phyloP scores from a whole-genome alignment of 2,888 invertebrate genomes.

The Arge pagana region DNA sequence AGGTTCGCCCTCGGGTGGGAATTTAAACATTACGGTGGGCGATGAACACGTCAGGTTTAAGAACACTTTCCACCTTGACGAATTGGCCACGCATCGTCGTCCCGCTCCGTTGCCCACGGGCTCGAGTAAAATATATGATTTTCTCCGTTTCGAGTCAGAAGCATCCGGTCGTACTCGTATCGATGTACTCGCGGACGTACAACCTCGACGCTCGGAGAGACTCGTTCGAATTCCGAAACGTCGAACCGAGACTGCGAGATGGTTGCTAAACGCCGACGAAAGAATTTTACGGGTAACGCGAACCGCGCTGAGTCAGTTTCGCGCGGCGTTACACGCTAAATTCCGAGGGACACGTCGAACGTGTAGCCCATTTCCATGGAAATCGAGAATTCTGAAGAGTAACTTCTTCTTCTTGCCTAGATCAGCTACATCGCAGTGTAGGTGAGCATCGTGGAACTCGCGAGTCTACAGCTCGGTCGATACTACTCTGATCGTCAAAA shows the following conservation, averaged over 20 bases:
- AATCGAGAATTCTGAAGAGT: constrained; percentile 17
- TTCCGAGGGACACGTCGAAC: constrained; percentile 16
- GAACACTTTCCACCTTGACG: constrained; percentile 21
- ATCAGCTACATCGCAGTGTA: too few species aligned
- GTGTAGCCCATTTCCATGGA: constrained; percentile 19
- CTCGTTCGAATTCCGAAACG: constrained; percentile 10
- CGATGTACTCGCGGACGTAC: too few species aligned
- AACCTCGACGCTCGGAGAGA: background rate
- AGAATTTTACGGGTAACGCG: too few species aligned
- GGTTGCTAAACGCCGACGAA: constrained; percentile 4
- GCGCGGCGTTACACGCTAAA: constrained; percentile 1
- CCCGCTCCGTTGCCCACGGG: too few species aligned
- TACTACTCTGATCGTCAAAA: too few species aligned
- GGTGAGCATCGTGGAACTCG: too few species aligned
- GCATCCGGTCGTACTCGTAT: too few species aligned
- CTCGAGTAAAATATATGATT: too few species aligned
- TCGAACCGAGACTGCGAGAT: constrained; percentile 5
- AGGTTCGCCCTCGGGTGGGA: constrained; percentile 13
- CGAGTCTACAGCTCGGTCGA: too few species aligned
- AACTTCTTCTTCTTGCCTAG: constrained; percentile 7
- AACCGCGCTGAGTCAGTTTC: constrained; percentile 6
- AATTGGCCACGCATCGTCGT: constrained; percentile 20
- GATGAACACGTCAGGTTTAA: constrained; percentile 24
- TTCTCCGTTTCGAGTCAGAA: too few species aligned
- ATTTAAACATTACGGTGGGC: constrained; percentile 18